phyloP scores from a whole-genome alignment of 2,113 vertebrate genomes.

The Chitala chitala region DNA sequence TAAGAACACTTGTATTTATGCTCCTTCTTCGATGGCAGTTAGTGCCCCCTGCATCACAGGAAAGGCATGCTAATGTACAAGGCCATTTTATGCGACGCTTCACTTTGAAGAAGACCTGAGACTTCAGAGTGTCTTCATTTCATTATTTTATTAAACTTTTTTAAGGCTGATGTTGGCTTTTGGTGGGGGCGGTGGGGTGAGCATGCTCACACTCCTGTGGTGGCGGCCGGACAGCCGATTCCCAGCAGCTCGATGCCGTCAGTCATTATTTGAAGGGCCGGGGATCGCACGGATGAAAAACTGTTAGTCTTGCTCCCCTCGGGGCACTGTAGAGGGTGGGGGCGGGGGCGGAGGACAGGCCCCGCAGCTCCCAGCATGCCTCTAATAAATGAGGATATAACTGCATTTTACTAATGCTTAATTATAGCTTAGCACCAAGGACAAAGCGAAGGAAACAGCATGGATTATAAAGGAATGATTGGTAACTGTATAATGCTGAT shows the following conservation, averaged over 20 bases:
- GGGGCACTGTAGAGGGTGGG: constrained; percentile 13
- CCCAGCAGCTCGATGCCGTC: not conserved
- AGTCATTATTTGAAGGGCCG: constrained; percentile 15
- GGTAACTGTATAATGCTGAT: constrained; percentile 31
- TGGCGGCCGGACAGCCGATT: too few species aligned
- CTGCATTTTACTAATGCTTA: constrained; percentile 38
- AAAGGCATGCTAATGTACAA: constrained; percentile 11
- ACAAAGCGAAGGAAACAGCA: constrained; percentile 32
- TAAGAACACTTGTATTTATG: not conserved
- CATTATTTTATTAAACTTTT: not conserved
- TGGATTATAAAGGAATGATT: constrained; percentile 30
- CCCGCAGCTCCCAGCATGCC: constrained; percentile 12
- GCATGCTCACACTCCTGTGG: too few species aligned
- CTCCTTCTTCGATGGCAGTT: not conserved
- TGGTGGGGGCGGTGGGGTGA: too few species aligned
- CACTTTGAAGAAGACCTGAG: not conserved
- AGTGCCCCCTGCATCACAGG: constrained; percentile 9
- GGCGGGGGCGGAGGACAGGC: not conserved
- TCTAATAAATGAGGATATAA: constrained; percentile 35
- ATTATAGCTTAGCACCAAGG: constrained; percentile 36
- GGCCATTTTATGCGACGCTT: not conserved
- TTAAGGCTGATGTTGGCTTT: too few species aligned
- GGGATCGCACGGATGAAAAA: not conserved
- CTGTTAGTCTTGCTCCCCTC: constrained; percentile 27
- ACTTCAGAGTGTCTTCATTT: not conserved